Percentiles rank a stretch among this genome's conserved stretches.
Evolutionary conservation across 2,888 invertebrate genomes (phyloP).

Genomic region (Lasioglossum morio): DNA sequence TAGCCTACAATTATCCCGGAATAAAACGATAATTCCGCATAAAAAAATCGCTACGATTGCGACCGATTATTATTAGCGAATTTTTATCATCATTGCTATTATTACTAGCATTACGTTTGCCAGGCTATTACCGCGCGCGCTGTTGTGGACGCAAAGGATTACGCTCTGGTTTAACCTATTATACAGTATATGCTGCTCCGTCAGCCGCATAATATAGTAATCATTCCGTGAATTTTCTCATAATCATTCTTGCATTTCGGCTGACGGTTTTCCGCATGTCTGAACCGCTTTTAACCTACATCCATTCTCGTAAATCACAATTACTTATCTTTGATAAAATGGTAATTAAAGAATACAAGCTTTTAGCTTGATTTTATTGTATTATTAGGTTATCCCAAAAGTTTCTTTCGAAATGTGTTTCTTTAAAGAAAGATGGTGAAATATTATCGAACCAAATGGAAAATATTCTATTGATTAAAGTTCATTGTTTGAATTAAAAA

Average conservation of each 20-base stretch:
- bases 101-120: neutral
- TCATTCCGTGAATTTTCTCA: neutral
- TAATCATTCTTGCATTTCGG: neutral
- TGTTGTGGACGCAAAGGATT: conserved; percentile 5
- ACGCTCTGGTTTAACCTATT: neutral
- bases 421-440: too few species aligned
- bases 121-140: neutral
- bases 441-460: too few species aligned
- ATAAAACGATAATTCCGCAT: conserved; percentile 19
- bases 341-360: too few species aligned
- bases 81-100: conserved; percentile 41
- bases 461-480: too few species aligned
- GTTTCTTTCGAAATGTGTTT: too few species aligned
- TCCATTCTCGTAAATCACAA: too few species aligned
- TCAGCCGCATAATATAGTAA: neutral
- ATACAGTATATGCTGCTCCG: neutral
- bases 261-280: too few species aligned
- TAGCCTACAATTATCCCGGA: neutral
- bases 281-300: too few species aligned
- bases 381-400: too few species aligned
- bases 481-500: too few species aligned
- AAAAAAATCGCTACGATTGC: conserved; percentile 25
- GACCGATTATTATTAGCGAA: conserved; percentile 61
- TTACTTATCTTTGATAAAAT: too few species aligned
- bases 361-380: too few species aligned